Conservation (phyloP, 2,113 vertebrate species). For the Corvus cornix region DNA sequence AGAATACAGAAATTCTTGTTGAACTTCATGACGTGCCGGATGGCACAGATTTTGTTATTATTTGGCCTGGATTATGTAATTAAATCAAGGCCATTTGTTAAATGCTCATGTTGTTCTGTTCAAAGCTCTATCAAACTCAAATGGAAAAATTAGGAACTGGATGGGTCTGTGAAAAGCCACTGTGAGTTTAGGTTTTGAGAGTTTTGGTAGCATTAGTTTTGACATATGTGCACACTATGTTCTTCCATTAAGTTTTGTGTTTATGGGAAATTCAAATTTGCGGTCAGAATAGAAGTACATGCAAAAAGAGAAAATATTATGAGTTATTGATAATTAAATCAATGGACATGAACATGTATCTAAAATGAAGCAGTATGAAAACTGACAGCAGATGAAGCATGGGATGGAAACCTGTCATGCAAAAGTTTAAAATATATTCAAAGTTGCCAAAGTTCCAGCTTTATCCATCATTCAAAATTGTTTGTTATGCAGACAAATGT, state of each 20-base stretch:
- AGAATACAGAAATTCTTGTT: background rate
- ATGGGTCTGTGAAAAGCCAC: background rate
- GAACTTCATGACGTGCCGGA: background rate
- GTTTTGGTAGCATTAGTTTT: background rate
- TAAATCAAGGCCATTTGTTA: background rate
- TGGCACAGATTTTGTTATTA: background rate
- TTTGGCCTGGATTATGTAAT: background rate
- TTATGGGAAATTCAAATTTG: background rate
- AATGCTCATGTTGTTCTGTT: background rate
- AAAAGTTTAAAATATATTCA: background rate
- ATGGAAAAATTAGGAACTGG: background rate
- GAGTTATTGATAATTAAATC: background rate
- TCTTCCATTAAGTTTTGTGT: background rate
- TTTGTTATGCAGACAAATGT: background rate
- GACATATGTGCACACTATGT: background rate
- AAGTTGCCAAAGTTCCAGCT: background rate
- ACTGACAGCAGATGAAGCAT: background rate
- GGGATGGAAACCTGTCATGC: background rate
- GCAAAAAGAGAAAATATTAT: background rate
- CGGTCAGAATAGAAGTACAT: background rate
- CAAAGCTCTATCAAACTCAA: background rate
- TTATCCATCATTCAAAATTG: background rate
- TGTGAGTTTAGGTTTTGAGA: background rate
- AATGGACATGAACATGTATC: background rate
- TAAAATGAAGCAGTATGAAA: background rate